Evolutionary conservation across 2,797 vertebrate genomes (phyloP).

Genomic region (Pelodytes ibericus): DNA sequence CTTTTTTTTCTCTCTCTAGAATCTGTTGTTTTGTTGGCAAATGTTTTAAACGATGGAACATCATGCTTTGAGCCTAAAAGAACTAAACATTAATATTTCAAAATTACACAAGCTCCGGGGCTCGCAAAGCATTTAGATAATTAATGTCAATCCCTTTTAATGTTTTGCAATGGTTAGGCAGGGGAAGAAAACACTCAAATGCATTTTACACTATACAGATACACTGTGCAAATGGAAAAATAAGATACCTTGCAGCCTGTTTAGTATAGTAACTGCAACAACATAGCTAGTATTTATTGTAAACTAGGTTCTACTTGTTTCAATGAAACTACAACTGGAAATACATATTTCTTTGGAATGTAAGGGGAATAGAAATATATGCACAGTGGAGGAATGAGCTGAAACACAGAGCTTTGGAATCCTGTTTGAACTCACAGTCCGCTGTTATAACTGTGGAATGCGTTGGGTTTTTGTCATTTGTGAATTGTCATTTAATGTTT

Average conservation of each 20-base stretch:
- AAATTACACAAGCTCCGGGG: background rate
- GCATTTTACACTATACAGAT: constrained; percentile 8
- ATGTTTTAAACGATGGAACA: background rate
- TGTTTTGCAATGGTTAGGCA: constrained; percentile 26
- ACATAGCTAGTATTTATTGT: constrained; percentile 6
- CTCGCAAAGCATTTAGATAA: constrained; percentile 29
- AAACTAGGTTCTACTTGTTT: background rate
- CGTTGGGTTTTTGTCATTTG: no score
- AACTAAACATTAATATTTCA: constrained; percentile 35
- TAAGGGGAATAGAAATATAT: no score
- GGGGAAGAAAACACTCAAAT: constrained; percentile 1
- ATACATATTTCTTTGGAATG: no score
- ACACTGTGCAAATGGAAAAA: background rate
- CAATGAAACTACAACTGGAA: no score
- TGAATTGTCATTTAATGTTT: no score
- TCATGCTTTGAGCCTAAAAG: constrained; percentile 9
- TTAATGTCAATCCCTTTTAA: constrained; percentile 44
- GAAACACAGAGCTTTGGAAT: no score
- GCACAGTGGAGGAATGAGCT: no score
- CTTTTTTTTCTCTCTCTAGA: background rate
- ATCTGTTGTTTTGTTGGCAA: background rate
- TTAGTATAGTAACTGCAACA: constrained; percentile 7
- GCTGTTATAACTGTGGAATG: no score
- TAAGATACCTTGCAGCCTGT: background rate
- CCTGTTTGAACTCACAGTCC: no score